Percentiles rank a stretch among this genome's conserved stretches.
phyloP scores from a whole-genome alignment of 2,113 vertebrate genomes.

The Oryzias melastigma region DNA sequence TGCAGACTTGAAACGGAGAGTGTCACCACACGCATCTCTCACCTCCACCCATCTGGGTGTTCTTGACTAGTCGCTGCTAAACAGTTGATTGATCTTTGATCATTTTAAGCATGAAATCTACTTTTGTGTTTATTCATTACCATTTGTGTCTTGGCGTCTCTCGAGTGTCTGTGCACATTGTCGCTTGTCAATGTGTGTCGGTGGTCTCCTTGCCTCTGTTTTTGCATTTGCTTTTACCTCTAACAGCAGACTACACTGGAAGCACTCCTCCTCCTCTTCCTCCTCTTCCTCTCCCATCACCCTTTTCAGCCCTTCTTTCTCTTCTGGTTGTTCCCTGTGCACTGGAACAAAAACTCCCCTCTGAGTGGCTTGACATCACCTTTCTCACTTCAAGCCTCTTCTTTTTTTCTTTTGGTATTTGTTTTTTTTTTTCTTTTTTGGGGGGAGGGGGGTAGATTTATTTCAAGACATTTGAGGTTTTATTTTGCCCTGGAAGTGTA shows the following conservation, averaged over 20 bases:
- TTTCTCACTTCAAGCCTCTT: slow-evolving; percentile 59
- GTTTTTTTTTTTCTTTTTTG: slow-evolving; percentile 11
- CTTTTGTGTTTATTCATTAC: slow-evolving; percentile 46
- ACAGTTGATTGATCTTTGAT: slow-evolving; percentile 59
- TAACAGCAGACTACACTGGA: slow-evolving; percentile 53
- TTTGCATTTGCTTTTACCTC: slow-evolving; percentile 56
- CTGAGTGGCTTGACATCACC: slow-evolving; percentile 73
- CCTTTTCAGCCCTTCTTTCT: slow-evolving; percentile 40
- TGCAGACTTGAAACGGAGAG: slow-evolving; percentile 57
- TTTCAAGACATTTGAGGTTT: slow-evolving; percentile 20
- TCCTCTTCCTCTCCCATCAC: slow-evolving; percentile 44
- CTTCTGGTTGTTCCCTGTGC: slow-evolving; percentile 55
- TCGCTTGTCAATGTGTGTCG: slow-evolving; percentile 61
- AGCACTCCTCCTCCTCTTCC: slow-evolving; percentile 42
- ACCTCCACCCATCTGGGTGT: slow-evolving; percentile 58
- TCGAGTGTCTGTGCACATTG: slow-evolving; percentile 49
- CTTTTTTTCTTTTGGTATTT: slow-evolving; percentile 46
- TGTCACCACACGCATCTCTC: slow-evolving; percentile 69
- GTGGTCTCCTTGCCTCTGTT: slow-evolving; percentile 53
- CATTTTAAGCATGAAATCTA: slow-evolving; percentile 64
- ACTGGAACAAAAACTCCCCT: slow-evolving; percentile 66
- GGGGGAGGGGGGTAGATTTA: slow-evolving; percentile 1
- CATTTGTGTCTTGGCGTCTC: slow-evolving; percentile 60
- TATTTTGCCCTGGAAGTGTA: slow-evolving; percentile 44
- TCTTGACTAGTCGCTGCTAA: slow-evolving; percentile 58